Base-by-base conservation (phyloP, 2,113 vertebrate species). In the Ia io region DNA sequence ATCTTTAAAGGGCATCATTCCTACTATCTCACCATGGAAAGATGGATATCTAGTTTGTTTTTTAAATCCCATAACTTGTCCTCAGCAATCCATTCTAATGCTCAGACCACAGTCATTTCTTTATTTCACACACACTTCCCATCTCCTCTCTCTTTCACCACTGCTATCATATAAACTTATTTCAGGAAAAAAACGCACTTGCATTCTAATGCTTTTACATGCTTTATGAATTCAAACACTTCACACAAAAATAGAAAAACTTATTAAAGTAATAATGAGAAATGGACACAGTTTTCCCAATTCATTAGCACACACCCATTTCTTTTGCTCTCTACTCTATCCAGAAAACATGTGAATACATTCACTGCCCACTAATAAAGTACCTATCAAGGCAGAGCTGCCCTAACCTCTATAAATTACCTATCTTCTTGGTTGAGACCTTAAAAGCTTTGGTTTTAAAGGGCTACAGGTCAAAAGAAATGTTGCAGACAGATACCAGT, bases 221-320 rank as follows among this genome's bases (percentile, higher is more conserved):
- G 76, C 8, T 86, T 94, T 93, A 74, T 76, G 5, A 95, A 78
- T 88, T 28, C 32, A 77, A 96, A 92, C 4, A 56, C 53, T 83
- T 77, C 53, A 87, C 30, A 87, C 40, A 86, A 7, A 25, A 44
- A 79, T 8, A 80, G n/a, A 44, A 80, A 84, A 85, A 35, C 2
- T 37, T 17, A 88, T 78, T 83, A 89, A 95, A 84, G 84, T 37
- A 85, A 61, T 73, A 88, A 90, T 28, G 28, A 69, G 49, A 91
- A 94, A 83, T 70, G 10, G 32, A 87, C 20, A 53, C 12, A 80
- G 61, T 53, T 87, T 91, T 37, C 53, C 56, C n/a, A 89, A 84
- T 2, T 16, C 35, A 59, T 0, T 16, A 22, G n/a, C 49, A 69
- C 17, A 92, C 5, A 73, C 3, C 67, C 1, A 71, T 18, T 76